Evolutionary conservation across 2,888 invertebrate genomes (phyloP).

Genomic region (Euproctis similis): DNA sequence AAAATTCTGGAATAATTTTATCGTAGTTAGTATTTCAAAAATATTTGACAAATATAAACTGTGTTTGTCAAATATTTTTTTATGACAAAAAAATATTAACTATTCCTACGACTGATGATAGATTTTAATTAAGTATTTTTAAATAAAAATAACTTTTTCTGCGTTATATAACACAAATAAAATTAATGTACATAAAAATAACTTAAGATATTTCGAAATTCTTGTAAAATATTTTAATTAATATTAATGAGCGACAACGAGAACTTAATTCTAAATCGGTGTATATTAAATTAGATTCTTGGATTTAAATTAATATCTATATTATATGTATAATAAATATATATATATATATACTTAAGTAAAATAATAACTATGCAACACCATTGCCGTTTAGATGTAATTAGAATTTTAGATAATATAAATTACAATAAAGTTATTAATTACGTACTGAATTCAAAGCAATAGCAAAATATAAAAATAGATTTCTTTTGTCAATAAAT

Average conservation of each 20-base stretch:
- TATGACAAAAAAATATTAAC: slow-evolving; percentile 23
- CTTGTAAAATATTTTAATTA: slow-evolving; percentile 23
- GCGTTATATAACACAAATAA: slow-evolving; percentile 37
- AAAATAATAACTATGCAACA: slow-evolving; percentile 50
- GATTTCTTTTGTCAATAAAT: slow-evolving; percentile 21
- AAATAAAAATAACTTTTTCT: slow-evolving; percentile 31
- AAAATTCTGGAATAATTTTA: too few species aligned
- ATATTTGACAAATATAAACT: too few species aligned
- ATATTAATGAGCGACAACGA: slow-evolving; percentile 62
- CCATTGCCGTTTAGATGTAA: slow-evolving; percentile 48
- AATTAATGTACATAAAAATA: slow-evolving; percentile 39
- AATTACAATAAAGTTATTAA: slow-evolving; percentile 32
- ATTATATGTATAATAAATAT: slow-evolving; percentile 17
- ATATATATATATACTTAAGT: slow-evolving; percentile 27
- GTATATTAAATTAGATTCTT: slow-evolving; percentile 52
- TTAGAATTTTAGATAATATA: slow-evolving; percentile 38
- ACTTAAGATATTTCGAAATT: slow-evolving; percentile 25
- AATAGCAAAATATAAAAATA: slow-evolving; percentile 47
- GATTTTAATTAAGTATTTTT: slow-evolving; percentile 1
- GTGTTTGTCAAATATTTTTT: too few species aligned
- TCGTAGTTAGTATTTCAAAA: too few species aligned
- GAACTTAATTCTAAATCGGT: slow-evolving; percentile 72
- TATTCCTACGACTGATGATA: slow-evolving; percentile 63
- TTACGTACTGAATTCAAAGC: slow-evolving; percentile 53
- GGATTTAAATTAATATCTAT: slow-evolving; percentile 17